Percentiles rank a stretch among this genome's conserved stretches.
phyloP scores from a whole-genome alignment of 2,113 vertebrate species.

The Coreoperca whiteheadi region DNA sequence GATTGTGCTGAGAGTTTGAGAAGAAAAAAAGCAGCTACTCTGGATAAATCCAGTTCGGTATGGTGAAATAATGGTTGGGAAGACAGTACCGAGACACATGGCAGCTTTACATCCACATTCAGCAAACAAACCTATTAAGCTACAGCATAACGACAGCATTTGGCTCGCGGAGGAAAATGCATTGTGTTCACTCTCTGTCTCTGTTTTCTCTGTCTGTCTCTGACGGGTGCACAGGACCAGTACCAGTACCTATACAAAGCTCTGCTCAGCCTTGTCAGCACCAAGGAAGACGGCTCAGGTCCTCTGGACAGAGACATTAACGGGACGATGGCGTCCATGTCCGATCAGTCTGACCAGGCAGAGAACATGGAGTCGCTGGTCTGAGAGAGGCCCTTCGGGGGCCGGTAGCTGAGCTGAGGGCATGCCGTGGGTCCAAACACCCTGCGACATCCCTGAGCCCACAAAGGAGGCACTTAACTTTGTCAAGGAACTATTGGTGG shows the following conservation, averaged over 20 bases:
- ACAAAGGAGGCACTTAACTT: slow-evolving; percentile 87
- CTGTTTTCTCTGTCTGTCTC: neutral
- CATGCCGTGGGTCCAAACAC: neutral
- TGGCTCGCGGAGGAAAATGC: neutral
- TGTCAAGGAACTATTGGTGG: slow-evolving; percentile 91
- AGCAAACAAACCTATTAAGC: neutral
- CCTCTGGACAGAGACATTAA: slow-evolving; percentile 90
- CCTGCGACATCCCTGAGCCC: slow-evolving; percentile 6
- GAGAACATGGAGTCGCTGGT: slow-evolving; percentile 96
- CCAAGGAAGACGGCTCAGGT: slow-evolving; percentile 89
- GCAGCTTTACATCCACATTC: neutral
- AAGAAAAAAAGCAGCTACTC: neutral
- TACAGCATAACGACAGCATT: neutral
- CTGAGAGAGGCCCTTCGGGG: slow-evolving; percentile 80
- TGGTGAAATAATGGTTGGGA: neutral
- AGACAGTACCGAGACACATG: neutral
- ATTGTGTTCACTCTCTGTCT: neutral
- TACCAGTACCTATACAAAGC: slow-evolving; percentile 96
- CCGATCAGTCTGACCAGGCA: slow-evolving; percentile 90
- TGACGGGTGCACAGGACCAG: slow-evolving; percentile 88
- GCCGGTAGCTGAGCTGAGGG: slow-evolving; percentile 9
- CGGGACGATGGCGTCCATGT: slow-evolving; percentile 88
- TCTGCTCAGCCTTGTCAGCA: slow-evolving; percentile 94
- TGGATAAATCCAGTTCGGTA: neutral
- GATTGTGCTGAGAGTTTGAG: no score